Evolutionary conservation across 2,113 vertebrate genomes (phyloP).

Genomic region (Agelaius phoeniceus): DNA sequence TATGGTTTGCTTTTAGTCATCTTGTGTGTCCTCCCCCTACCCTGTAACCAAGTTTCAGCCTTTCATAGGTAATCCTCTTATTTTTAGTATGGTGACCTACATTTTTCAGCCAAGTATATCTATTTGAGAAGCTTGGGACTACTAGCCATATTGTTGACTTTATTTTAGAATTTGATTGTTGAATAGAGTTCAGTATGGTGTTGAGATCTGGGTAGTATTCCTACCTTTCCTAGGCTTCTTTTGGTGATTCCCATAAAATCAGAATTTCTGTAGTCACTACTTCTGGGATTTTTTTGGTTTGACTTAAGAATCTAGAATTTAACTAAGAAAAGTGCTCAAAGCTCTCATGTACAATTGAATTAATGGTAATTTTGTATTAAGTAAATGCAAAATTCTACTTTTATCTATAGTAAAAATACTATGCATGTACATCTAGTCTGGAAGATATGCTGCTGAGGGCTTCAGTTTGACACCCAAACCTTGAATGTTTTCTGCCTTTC

Average conservation of each 20-base stretch:
- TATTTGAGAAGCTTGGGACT: background rate
- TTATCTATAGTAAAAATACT: background rate
- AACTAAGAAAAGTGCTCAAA: background rate
- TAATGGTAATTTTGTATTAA: background rate
- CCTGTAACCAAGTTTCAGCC: background rate
- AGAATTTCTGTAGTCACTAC: background rate
- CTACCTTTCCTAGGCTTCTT: background rate
- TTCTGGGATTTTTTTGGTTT: background rate
- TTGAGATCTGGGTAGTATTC: background rate
- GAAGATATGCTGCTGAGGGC: background rate
- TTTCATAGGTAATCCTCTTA: background rate
- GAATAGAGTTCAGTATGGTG: background rate
- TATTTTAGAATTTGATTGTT: background rate
- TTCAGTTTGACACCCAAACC: background rate
- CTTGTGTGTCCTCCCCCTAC: background rate
- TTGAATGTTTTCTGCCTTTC: background rate
- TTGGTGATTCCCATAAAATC: background rate
- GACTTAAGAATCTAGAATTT: background rate
- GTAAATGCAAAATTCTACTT: background rate
- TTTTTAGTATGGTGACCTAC: slow-evolving; percentile 10
- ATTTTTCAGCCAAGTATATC: background rate
- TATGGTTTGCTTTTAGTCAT: background rate
- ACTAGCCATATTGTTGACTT: background rate
- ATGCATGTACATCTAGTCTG: background rate
- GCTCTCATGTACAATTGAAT: background rate